Conservation (phyloP, 2,888 invertebrate species). For the Tholera decimalis region DNA sequence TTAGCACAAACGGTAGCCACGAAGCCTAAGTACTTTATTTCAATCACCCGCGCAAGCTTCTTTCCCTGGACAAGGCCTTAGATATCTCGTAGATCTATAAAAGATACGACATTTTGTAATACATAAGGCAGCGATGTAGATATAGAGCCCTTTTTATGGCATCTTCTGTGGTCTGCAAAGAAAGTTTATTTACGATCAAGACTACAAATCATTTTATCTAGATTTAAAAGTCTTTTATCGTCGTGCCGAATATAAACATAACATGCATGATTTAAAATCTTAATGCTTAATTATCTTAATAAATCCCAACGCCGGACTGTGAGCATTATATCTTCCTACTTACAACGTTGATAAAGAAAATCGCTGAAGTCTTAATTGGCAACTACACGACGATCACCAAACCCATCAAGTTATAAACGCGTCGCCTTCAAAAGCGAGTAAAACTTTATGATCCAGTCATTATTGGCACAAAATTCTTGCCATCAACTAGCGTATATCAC, state of each 20-base stretch:
- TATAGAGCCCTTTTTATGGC: conserved; percentile 30
- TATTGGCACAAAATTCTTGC: conserved; percentile 15
- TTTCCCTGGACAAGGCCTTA: background rate
- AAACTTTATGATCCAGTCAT: conserved; percentile 30
- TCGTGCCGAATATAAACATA: background rate
- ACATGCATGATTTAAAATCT: too few relatives aligned
- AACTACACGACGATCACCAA: conserved; percentile 8
- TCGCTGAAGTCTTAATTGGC: conserved; percentile 12
- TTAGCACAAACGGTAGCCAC: too few relatives aligned
- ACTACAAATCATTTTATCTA: background rate
- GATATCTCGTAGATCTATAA: conserved; percentile 5
- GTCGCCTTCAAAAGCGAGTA: conserved; percentile 23
- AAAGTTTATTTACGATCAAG: conserved; percentile 15
- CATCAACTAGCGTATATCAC: conserved; percentile 31
- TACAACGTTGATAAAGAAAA: background rate
- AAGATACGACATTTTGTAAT: conserved; percentile 25
- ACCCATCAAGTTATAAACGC: conserved; percentile 30
- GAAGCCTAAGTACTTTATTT: too few relatives aligned
- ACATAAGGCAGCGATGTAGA: conserved; percentile 41
- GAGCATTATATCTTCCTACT: background rate
- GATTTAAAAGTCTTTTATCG: background rate
- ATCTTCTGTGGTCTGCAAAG: conserved; percentile 35
- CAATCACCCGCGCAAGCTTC: background rate
- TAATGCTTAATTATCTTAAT: background rate
- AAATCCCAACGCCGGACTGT: background rate